A percentile compares a stretch with the other conserved stretches of the same genome.
phyloP scores from a whole-genome alignment of 2,113 vertebrate genomes.

The Pionites leucogaster region DNA sequence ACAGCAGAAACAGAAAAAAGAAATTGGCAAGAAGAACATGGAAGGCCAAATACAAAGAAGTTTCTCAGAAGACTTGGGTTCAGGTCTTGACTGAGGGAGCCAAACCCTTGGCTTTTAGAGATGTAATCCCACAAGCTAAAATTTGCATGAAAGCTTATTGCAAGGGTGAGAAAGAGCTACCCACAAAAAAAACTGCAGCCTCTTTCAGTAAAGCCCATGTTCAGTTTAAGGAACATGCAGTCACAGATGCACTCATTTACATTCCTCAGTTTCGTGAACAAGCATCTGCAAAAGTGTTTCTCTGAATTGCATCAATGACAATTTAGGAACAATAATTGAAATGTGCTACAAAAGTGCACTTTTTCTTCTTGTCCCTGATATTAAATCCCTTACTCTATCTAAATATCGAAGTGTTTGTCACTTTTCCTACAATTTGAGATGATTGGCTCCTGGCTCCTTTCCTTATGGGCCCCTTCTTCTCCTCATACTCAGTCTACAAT shows the following conservation, averaged over 20 bases:
- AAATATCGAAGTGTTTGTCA: neutral
- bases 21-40: neutral
- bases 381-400: neutral
- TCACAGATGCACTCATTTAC: neutral
- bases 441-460: neutral
- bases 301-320: neutral
- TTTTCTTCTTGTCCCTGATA: neutral
- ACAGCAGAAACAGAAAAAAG: neutral
- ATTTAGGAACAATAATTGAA: neutral
- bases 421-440: neutral
- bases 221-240: neutral
- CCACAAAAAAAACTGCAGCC: neutral
- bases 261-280: constrained; percentile 7
- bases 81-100: neutral
- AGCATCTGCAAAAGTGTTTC: constrained; percentile 11
- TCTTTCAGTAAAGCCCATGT: neutral
- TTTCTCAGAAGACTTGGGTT: constrained; percentile 15
- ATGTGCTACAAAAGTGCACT: neutral
- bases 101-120: neutral
- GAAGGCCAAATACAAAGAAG: neutral
- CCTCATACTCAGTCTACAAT: neutral
- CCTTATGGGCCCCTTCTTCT: neutral
- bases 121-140: neutral
- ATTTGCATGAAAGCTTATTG: constrained; percentile 19
- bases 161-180: neutral